Base-by-base conservation (phyloP, 2,797 vertebrate genomes). In the Fistularia tabacaria region DNA sequence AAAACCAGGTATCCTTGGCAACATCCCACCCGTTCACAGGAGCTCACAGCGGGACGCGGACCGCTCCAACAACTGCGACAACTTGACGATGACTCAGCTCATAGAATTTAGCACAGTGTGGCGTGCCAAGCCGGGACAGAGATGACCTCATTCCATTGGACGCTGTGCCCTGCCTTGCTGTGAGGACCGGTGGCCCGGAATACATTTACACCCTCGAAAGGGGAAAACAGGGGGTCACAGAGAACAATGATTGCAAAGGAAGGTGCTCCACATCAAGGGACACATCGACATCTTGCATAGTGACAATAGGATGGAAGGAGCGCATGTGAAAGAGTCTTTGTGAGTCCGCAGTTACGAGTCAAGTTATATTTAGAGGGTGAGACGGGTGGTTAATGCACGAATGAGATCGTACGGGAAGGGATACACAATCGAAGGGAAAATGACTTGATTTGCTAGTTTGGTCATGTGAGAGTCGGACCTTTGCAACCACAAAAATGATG, bases 141-240 rank as follows among this genome's bases (percentile, higher is more conserved):
- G 38, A 53, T 87, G 84, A 85, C 83, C 83, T 84, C 78, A 77
- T 82, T 86, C 66, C 68, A 64, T 37, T 41, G 76, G 38, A 56
- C 44, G 67, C 52, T 51, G 38, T 54, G 49, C 43, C 52, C 54
- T 12, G 8, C 41, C 40, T 58, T 42, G 25, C 52, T 52, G 40
- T 36, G 42, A 71, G 57, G 55, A 57, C 51, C 66, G 52, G 36
- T 1, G n/a, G 66, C 46, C 71, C 36, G 1, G 71, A 67, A 74
- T 25, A 25, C 74, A 84, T 72, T 69, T 58, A 79, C 51, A 36
- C 56, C 25, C 12, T 12, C 3, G 7, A 44, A 38, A 38, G 44
- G 57, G 13, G 41, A 38, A 49, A 64, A 58, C 54, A 25, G 25
- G 11, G 73, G 63, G 77, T 53, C 64, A 69, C 58, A 38, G 65